Evolutionary conservation across 2,888 invertebrate genomes (phyloP).

Genomic region (Epinotia bilunana): DNA sequence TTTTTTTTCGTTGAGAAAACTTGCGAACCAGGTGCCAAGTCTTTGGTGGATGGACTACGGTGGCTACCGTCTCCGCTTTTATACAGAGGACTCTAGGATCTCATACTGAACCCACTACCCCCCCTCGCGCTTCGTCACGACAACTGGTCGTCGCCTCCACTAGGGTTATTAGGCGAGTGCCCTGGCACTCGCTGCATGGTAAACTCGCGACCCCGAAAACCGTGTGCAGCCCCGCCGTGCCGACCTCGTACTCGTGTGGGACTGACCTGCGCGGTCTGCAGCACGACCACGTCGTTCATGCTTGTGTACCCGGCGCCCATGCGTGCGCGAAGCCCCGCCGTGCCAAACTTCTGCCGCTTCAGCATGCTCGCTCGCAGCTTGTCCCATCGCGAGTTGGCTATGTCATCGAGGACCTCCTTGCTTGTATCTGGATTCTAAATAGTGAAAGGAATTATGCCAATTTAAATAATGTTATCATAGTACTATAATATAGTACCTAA

Average conservation of each 20-base stretch:
- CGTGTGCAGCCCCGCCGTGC: conserved; percentile 97
- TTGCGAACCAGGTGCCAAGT: too few relatives aligned
- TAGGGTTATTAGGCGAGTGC: conserved; percentile 52
- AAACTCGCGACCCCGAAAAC: conserved; percentile 88
- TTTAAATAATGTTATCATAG: too few relatives aligned
- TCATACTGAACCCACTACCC: too few relatives aligned
- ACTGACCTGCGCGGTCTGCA: conserved; percentile 93
- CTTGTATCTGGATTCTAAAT: conserved; percentile 86
- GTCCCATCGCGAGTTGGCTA: conserved; percentile 82
- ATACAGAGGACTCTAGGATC: too few relatives aligned
- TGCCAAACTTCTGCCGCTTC: conserved; percentile 92
- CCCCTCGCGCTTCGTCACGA: too few relatives aligned
- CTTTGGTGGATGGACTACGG: too few relatives aligned
- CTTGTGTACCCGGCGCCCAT: conserved; percentile 97
- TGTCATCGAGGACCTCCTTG: conserved; percentile 85
- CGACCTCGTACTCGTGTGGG: conserved; percentile 87
- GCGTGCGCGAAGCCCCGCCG: conserved; percentile 95
- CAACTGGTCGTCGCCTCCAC: too few relatives aligned
- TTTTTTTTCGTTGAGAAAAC: too few relatives aligned
- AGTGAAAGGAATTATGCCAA: not conserved
- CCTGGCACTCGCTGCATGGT: conserved; percentile 90
- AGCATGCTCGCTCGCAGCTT: conserved; percentile 87
- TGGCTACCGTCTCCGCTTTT: too few relatives aligned
- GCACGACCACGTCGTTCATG: conserved; percentile 98
- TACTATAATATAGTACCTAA: too few relatives aligned